phyloP scores from a whole-genome alignment of 2,888 invertebrate species.

The Cephus sareptanus region DNA sequence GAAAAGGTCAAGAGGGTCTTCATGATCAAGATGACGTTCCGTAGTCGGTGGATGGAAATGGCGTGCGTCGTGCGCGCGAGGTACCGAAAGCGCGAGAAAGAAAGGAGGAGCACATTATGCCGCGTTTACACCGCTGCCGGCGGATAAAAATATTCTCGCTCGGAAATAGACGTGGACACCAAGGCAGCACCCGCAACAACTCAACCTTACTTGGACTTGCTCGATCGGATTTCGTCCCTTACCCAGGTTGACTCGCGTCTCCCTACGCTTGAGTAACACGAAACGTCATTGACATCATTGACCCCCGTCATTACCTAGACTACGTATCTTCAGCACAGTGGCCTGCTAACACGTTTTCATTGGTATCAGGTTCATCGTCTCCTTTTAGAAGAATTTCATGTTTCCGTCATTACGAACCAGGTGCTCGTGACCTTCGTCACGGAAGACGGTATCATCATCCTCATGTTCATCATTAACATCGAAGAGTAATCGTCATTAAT shows the following conservation, averaged over 20 bases:
- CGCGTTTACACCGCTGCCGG: conserved; percentile 33
- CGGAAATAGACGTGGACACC: conserved; percentile 47
- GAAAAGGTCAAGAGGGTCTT: not conserved
- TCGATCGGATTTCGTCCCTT: conserved; percentile 45
- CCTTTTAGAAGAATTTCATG: not conserved
- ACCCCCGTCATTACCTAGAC: not conserved
- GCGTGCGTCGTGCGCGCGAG: not conserved
- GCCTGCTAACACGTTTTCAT: not conserved
- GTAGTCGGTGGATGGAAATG: not conserved
- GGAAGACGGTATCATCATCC: not conserved
- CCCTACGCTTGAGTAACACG: not conserved
- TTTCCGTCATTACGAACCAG: not conserved
- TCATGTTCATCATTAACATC: not conserved
- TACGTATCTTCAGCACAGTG: not conserved
- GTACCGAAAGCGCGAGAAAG: conserved; percentile 11
- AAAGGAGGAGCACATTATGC: conserved; percentile 36
- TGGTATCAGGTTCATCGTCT: not conserved
- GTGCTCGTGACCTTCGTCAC: not conserved
- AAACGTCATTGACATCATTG: not conserved
- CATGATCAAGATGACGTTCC: not conserved
- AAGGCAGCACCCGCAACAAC: conserved; percentile 46
- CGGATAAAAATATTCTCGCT: conserved; percentile 50
- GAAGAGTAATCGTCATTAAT: not conserved
- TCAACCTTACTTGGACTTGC: conserved; percentile 48
- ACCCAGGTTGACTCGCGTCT: not conserved